Base-by-base conservation (phyloP, 1,140 invertebrate genomes). In the Monochamus saltuarius region DNA sequence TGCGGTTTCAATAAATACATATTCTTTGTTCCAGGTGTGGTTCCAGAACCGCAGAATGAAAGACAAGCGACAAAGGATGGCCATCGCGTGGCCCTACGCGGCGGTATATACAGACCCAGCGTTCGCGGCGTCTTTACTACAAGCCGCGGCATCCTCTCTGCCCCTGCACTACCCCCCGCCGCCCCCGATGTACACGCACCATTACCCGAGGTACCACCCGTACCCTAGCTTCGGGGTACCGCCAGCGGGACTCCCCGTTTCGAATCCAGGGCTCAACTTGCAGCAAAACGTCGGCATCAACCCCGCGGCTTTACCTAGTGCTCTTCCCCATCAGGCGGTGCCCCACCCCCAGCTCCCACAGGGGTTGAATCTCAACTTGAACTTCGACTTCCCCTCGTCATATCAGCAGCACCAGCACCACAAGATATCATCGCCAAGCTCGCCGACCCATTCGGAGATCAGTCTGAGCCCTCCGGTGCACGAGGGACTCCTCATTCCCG, bases 31-130 rank as follows among this genome's bases (percentile, higher is more conserved):
- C 1, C 81, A 95, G 93, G 95, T 99, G 2, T 99, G 97, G 97
- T 99, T 99, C 75, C 97, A 99, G 84, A 99, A 99, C 72, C 85
- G 97, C 10, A 83, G 97, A n/a, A 99, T 99, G 97, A 99, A 99
- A 75, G 95, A 98, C 79, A 99, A 98, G 70, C 83, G 96, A 0
- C 95, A 99, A 74, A 78, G 94, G 7, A 89, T 97, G 77, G 91
- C 95, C 0, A 85, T 98, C 49, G 87, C 92, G 0, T 98, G 95
- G 95, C 95, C 96, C 0, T 95, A 97, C 75, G 88, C 90, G 0
- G 89, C 91, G 0, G 91, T 97, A 22, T 97, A 96, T 79, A 88
- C 91, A 2, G 95, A 98, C 71, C 94, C 94, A 4, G 85, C 91
- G 1, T 85, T 98, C 60, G 93, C 94, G 0, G 93, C 94, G 0